Evolutionary conservation across 1,140 invertebrate genomes (phyloP), one percentile per base, ranked within the genome.

Genomic region (Drosophila subobscura): DNA sequence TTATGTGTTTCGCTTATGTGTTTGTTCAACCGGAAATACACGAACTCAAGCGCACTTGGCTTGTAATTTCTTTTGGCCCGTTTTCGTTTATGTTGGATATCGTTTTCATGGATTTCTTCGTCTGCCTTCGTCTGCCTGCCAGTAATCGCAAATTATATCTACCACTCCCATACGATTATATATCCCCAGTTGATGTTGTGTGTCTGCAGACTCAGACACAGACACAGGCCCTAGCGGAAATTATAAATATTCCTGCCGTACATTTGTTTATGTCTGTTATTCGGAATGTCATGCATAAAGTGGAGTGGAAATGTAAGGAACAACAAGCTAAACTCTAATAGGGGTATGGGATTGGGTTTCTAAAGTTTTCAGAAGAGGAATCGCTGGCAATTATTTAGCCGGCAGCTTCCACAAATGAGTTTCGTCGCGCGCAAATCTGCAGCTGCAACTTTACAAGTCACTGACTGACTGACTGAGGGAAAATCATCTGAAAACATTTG

Each of bases 21-120:
- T 90, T 90, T 85, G 84, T 90, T 90, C 88, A 90, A 90, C 89
- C 88, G 84, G 88, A 90, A 90, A 84, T 89, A 78, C 85, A 89
- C 85, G 85, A 89, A 89, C 80, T 80, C 79, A 83, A 89, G 79
- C 80, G 76, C 85, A 84, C 85, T 89, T 80, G 80, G 63, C 70
- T 78, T 84, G 77, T 84, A 79, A 75, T 72, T 61, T 72, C 72
- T 37, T 78, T 46, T 66, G 63, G 54, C 41, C 42, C 57, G 54
- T 58, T 57, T 60, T 51, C 59, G 59, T 40, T 49, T 63, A 27
- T 63, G 53, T 33, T 37, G 59, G 59, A 33, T 70, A 70, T 68
- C 66, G 66, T 64, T 77, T 77, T 65, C 55, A 61, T 75, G 65
- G 65, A 68, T 72, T 71, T 72, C 29, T 54, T 72, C 52, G 47